Evolutionary conservation across 2,113 vertebrate species (phyloP).

Genomic region (Silurus meridionalis): DNA sequence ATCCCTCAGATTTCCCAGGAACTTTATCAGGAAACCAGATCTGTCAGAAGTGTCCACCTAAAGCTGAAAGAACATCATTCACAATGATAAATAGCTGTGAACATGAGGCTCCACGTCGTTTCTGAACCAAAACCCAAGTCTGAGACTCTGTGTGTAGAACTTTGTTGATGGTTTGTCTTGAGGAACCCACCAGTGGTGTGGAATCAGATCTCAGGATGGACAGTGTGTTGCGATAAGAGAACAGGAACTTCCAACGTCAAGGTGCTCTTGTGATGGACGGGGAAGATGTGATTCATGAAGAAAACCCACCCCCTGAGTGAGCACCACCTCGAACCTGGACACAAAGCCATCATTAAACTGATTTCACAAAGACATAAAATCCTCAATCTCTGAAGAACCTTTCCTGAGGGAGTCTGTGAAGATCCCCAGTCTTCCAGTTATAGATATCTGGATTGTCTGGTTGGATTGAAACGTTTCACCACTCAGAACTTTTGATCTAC

Average conservation of each 20-base stretch:
- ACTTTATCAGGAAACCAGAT: neutral
- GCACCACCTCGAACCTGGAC: neutral
- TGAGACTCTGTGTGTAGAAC: neutral
- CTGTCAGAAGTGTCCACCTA: neutral
- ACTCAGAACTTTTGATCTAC: too few relatives aligned
- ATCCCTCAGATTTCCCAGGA: neutral
- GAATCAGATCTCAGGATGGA: neutral
- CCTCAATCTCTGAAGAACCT: neutral
- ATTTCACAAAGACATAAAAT: neutral
- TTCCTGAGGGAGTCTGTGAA: too few relatives aligned
- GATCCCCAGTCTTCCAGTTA: too few relatives aligned
- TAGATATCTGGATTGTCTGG: too few relatives aligned
- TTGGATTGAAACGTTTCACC: too few relatives aligned
- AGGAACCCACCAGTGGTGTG: neutral
- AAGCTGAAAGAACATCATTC: neutral
- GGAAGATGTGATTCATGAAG: neutral
- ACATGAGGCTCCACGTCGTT: neutral
- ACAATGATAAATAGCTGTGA: neutral
- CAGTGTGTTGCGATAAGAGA: neutral
- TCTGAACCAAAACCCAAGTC: neutral
- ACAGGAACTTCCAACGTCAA: neutral
- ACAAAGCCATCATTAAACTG: neutral
- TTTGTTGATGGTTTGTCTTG: neutral
- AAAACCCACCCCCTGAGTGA: neutral
- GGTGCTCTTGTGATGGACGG: neutral